A percentile compares a stretch with the other conserved stretches of the same genome.
Evolutionary conservation across 1,140 invertebrate species (phyloP).

Genomic region (Choristoneura fumiferana): DNA sequence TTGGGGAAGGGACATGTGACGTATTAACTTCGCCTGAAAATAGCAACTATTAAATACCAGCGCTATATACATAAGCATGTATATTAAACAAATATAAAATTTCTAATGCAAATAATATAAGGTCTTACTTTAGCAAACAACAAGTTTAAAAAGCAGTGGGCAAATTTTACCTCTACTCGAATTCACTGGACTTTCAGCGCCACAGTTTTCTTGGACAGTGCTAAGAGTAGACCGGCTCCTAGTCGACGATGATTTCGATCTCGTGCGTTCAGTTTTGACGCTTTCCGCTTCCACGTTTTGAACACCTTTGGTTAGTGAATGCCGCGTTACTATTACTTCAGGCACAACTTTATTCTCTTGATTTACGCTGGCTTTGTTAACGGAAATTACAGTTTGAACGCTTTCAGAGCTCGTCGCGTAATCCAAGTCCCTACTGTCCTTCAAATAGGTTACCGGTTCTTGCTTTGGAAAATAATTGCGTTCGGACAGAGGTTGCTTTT

Average conservation of each 20-base stretch:
- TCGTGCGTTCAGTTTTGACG: conserved; percentile 26
- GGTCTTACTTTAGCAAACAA: too few relatives aligned
- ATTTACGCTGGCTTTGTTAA: conserved; percentile 47
- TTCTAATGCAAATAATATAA: conserved; percentile 3
- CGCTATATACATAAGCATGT: conserved; percentile 3
- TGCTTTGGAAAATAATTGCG: conserved; percentile 39
- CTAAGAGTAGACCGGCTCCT: conserved; percentile 59
- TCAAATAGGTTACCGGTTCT: conserved; percentile 45
- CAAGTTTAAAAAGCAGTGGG: too few relatives aligned
- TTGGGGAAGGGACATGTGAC: conserved; percentile 58
- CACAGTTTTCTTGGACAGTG: conserved; percentile 58
- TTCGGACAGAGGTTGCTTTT: conserved; percentile 54
- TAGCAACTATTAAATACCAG: conserved; percentile 37
- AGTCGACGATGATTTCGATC: conserved; percentile 58
- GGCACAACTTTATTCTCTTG: conserved; percentile 41
- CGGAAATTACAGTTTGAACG: conserved; percentile 52
- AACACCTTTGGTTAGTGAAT: conserved; percentile 29
- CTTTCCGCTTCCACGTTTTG: conserved; percentile 22
- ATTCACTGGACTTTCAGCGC: conserved; percentile 46
- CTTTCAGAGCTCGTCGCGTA: conserved; percentile 50
- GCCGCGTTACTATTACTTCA: conserved; percentile 38
- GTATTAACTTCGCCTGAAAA: conserved; percentile 66
- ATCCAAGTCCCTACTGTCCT: conserved; percentile 44
- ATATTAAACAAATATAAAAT: conserved; percentile 19
- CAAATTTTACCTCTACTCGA: conserved; percentile 46